Evolutionary conservation across 2,113 vertebrate genomes (phyloP).

Genomic region (Pagrus major): DNA sequence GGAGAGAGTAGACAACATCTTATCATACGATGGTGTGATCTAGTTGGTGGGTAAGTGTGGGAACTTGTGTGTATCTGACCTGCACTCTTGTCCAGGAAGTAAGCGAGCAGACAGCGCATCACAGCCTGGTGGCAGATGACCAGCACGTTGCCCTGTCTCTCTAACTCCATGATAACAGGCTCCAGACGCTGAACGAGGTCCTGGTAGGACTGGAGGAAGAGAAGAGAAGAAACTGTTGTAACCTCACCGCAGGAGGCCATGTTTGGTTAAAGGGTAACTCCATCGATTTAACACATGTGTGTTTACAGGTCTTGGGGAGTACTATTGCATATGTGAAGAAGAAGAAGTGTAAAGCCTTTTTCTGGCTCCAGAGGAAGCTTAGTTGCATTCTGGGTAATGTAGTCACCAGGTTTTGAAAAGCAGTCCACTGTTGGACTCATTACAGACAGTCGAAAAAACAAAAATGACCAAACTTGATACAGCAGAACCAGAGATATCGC

Average conservation of each 20-base stretch:
- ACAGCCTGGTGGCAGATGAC: constrained; percentile 97
- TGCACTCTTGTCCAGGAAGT: constrained; percentile 97
- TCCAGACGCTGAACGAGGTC: constrained; percentile 96
- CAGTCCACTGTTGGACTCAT: too few relatives aligned
- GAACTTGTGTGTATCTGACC: constrained; percentile 78
- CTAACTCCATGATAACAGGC: constrained; percentile 98
- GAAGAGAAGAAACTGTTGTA: constrained; percentile 18
- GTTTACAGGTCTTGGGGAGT: too few relatives aligned
- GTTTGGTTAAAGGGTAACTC: too few relatives aligned
- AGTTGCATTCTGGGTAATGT: too few relatives aligned
- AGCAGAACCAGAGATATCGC: too few relatives aligned
- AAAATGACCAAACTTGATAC: too few relatives aligned
- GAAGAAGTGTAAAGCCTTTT: too few relatives aligned
- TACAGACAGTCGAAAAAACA: too few relatives aligned
- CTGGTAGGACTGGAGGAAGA: constrained; percentile 91
- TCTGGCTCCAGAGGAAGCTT: too few relatives aligned
- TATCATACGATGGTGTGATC: not conserved
- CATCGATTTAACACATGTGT: too few relatives aligned
- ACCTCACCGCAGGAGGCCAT: not conserved
- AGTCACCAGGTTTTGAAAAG: too few relatives aligned
- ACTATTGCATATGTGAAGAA: too few relatives aligned
- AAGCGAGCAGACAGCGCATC: constrained; percentile 97
- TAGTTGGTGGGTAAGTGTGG: not conserved
- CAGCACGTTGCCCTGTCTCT: constrained; percentile 93
- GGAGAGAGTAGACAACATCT: not conserved